Evolutionary conservation across 2,888 invertebrate genomes (phyloP).

Genomic region (Platycnemis pennipes): DNA sequence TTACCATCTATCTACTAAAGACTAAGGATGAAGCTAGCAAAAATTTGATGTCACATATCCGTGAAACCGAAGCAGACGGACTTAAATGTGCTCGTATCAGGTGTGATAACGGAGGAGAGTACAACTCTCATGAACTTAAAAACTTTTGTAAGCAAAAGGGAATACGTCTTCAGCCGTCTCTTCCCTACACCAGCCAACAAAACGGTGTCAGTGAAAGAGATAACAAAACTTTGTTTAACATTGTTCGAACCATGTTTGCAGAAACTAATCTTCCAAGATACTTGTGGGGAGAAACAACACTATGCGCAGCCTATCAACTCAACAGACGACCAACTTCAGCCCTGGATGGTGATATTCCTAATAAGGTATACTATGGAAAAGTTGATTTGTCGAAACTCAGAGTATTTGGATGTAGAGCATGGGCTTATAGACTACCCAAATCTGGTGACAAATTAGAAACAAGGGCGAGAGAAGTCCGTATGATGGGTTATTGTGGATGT

Average conservation of each 20-base stretch:
- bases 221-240: neutral
- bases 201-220: slow-evolving; percentile 1
- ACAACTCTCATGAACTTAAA: neutral
- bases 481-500: no score
- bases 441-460: no score
- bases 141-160: neutral
- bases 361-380: neutral
- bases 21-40: neutral
- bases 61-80: neutral
- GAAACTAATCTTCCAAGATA: neutral
- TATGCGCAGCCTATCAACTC: neutral
- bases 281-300: neutral
- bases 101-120: neutral
- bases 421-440: neutral
- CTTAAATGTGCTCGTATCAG: neutral
- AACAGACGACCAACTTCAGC: neutral
- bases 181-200: neutral
- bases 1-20: neutral
- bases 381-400: neutral
- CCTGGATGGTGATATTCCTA: neutral
- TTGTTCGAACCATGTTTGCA: neutral
- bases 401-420: neutral
- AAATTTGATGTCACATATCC: neutral
- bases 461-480: no score
- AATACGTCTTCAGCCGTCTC: neutral